Conservation (phyloP, 2,113 vertebrate genomes). For the Poeciliopsis turrubarensis region DNA sequence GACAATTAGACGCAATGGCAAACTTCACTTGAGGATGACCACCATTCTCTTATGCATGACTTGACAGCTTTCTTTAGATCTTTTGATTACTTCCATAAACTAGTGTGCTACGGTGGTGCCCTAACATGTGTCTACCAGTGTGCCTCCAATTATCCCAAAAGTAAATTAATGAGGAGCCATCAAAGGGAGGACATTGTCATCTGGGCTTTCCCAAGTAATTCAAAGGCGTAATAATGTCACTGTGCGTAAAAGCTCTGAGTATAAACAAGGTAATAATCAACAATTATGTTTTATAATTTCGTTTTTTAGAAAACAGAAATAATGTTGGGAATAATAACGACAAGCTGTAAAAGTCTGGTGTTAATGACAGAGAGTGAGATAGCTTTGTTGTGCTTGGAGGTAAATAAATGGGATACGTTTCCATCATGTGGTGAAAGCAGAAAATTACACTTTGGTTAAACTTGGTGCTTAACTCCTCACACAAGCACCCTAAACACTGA, state of each 20-base stretch:
- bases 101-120: not conserved
- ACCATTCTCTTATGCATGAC: not conserved
- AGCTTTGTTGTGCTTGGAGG: not conserved
- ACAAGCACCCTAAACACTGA: not conserved
- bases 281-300: too few relatives aligned
- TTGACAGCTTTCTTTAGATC: too few relatives aligned
- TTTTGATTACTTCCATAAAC: not conserved
- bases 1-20: too few relatives aligned
- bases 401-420: slow-evolving; percentile 25
- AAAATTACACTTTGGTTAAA: slow-evolving; percentile 35
- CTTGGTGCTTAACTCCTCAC: not conserved
- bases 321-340: too few relatives aligned
- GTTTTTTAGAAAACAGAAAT: too few relatives aligned
- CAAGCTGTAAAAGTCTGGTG: too few relatives aligned
- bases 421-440: slow-evolving; percentile 62
- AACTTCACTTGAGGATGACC: not conserved
- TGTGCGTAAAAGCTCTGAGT: not conserved
- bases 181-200: not conserved
- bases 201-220: too few relatives aligned
- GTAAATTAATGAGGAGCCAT: not conserved
- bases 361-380: too few relatives aligned
- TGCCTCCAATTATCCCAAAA: not conserved
- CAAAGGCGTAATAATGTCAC: not conserved
- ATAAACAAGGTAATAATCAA: too few relatives aligned
- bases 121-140: not conserved